Evolutionary conservation across 2,797 vertebrate species (phyloP).

Genomic region (Tenualosa thibaudeaui): DNA sequence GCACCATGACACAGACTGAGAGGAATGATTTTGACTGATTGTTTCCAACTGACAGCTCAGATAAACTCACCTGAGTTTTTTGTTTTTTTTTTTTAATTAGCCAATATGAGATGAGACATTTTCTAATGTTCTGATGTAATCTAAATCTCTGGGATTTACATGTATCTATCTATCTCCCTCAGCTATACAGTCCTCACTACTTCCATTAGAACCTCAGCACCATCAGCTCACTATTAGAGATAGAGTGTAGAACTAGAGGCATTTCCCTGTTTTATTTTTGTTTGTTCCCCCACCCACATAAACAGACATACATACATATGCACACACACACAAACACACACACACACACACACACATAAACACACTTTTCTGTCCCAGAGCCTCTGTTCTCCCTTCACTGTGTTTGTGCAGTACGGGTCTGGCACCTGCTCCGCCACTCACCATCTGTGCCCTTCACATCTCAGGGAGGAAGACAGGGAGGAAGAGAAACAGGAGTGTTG

Average conservation of each 20-base stretch:
- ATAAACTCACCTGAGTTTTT: neutral
- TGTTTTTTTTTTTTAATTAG: too few species aligned
- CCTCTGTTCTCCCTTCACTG: neutral
- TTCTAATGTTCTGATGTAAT: neutral
- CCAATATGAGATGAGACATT: neutral
- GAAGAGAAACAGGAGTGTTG: constrained; percentile 45
- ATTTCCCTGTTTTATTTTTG: neutral
- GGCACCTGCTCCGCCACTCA: neutral
- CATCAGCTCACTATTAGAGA: too few species aligned
- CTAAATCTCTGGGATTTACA: neutral
- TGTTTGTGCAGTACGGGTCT: neutral
- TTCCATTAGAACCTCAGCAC: neutral
- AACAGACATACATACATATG: neutral
- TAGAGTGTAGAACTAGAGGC: neutral
- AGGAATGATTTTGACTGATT: neutral
- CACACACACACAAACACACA: neutral
- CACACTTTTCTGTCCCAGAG: neutral
- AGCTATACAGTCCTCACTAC: neutral
- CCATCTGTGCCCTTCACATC: neutral
- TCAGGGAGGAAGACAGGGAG: constrained; percentile 38
- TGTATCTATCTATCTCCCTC: neutral
- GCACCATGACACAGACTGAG: neutral
- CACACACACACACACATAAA: neutral
- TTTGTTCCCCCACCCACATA: neutral
- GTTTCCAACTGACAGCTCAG: neutral